Conservation (phyloP, 1,140 invertebrate genomes). For the Pseudomyrmex concolor region DNA sequence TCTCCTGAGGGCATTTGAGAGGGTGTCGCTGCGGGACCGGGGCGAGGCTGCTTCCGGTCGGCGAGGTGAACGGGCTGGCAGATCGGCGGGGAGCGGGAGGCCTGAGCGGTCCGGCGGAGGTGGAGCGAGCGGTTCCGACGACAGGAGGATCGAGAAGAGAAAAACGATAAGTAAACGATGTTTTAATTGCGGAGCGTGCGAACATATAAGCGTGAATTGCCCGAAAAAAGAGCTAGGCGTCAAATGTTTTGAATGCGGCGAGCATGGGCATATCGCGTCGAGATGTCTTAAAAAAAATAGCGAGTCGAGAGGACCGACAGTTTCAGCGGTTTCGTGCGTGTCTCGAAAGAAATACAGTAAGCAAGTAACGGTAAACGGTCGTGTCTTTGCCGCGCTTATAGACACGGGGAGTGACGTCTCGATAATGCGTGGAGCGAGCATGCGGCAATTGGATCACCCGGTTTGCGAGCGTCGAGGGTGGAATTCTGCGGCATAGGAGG, state of each 20-base stretch:
- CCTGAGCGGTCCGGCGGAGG: too few species aligned
- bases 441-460: too few species aligned
- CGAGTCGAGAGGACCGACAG: background rate
- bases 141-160: too few species aligned
- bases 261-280: background rate
- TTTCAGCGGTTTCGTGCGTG: background rate
- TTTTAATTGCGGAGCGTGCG: background rate
- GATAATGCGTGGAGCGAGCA: too few species aligned
- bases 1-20: background rate
- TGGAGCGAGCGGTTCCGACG: too few species aligned
- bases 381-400: background rate
- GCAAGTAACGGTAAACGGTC: background rate
- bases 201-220: constrained; percentile 38
- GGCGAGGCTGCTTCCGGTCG: background rate
- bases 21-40: background rate
- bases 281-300: background rate
- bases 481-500: constrained; percentile 3
- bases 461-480: background rate
- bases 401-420: constrained; percentile 39
- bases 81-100: too few species aligned
- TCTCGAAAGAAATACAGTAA: background rate
- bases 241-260: constrained; percentile 62
- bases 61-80: background rate
- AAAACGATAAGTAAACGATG: background rate
- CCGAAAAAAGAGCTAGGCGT: constrained; percentile 28